A percentile compares a stretch with the other conserved stretches of the same genome.
phyloP scores from a whole-genome alignment of 1,140 invertebrate species.

The Riptortus pedestris region DNA sequence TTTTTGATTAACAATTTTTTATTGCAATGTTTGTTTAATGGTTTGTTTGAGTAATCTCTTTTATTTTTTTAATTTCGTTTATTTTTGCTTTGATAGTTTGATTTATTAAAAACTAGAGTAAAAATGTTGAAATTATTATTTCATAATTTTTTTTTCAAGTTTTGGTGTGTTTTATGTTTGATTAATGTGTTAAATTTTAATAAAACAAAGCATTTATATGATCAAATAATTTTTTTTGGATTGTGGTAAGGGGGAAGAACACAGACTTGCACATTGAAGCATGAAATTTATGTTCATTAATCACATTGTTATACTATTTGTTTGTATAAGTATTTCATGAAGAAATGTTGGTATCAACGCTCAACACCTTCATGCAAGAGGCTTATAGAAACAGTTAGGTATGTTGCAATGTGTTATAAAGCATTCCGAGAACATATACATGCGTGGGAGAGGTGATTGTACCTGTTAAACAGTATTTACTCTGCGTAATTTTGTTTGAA shows the following conservation, averaged over 20 bases:
- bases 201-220: not conserved
- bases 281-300: slow-evolving; percentile 2
- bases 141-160: too few relatives aligned
- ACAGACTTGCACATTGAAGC: slow-evolving; percentile 29
- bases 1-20: too few relatives aligned
- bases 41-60: too few relatives aligned
- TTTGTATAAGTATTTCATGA: not conserved
- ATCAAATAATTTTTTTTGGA: not conserved
- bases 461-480: slow-evolving; percentile 30
- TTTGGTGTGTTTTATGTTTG: too few relatives aligned
- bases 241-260: slow-evolving; percentile 22
- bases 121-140: too few relatives aligned
- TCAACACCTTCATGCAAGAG: too few relatives aligned
- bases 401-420: slow-evolving; percentile 7
- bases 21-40: too few relatives aligned
- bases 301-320: slow-evolving; percentile 10
- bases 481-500: slow-evolving; percentile 28
- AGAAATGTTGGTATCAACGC: not conserved
- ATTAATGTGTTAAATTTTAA: too few relatives aligned
- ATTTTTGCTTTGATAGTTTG: too few relatives aligned
- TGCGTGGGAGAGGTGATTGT: slow-evolving; percentile 17
- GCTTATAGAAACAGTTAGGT: not conserved
- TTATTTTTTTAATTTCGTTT: too few relatives aligned
- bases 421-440: slow-evolving; percentile 23
- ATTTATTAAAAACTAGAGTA: too few relatives aligned